Percentiles rank a stretch among this genome's conserved stretches.
Conservation (phyloP, 1,140 invertebrate species). For the Brachionus koreanus region DNA sequence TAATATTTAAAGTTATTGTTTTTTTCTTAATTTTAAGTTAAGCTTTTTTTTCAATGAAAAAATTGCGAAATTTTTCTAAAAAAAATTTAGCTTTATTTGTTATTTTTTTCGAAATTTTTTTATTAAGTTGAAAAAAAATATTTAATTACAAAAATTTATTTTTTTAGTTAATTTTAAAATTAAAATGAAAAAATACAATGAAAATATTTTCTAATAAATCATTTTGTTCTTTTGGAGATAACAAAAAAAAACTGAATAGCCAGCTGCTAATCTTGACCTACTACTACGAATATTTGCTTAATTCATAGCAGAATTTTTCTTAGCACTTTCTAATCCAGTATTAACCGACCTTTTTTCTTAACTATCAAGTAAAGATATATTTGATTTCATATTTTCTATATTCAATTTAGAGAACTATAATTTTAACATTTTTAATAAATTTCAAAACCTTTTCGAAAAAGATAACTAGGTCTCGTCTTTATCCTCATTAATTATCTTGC, state of each 20-base stretch:
- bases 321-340: neutral
- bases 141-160: too few species aligned
- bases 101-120: too few species aligned
- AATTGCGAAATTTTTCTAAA: too few species aligned
- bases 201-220: neutral
- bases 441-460: constrained; percentile 14
- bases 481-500: neutral
- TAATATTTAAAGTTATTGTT: too few species aligned
- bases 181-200: too few species aligned
- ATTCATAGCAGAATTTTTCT: neutral
- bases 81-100: too few species aligned
- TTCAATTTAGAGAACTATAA: neutral
- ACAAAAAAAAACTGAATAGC: neutral
- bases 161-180: too few species aligned
- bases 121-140: too few species aligned
- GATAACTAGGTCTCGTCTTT: constrained; percentile 15
- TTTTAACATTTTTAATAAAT: constrained; percentile 39
- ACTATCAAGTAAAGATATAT: constrained; percentile 39
- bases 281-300: neutral
- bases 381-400: constrained; percentile 28
- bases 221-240: neutral
- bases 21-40: too few species aligned
- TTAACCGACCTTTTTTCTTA: neutral
- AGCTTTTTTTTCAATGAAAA: too few species aligned
- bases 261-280: constrained; percentile 12